phyloP scores from a whole-genome alignment of 1,140 invertebrate genomes.

The Drosophila baimaii region DNA sequence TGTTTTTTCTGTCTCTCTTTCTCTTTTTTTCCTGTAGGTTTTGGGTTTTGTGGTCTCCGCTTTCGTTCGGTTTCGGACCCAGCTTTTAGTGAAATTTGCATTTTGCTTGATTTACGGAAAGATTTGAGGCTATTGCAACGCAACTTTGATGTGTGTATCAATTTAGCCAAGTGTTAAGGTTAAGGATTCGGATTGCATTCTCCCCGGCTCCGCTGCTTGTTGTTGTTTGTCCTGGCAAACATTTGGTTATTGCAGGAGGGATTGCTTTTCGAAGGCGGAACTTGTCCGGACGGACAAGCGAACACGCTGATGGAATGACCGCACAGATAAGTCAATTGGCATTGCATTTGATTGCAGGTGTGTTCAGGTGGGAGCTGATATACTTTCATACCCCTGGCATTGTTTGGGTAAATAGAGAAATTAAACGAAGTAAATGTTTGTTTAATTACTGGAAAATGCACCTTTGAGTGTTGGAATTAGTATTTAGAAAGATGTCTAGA shows the following conservation, averaged over 20 bases:
- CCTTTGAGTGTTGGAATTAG: background rate
- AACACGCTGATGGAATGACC: slow-evolving; percentile 60
- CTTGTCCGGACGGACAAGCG: slow-evolving; percentile 27
- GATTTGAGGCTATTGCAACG: slow-evolving; percentile 81
- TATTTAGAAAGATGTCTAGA: background rate
- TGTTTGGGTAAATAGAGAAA: background rate
- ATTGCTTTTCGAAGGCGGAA: slow-evolving; percentile 21
- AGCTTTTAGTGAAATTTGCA: slow-evolving; percentile 75
- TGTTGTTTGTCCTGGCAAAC: slow-evolving; percentile 72
- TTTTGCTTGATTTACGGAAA: slow-evolving; percentile 81
- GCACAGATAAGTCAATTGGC: slow-evolving; percentile 77
- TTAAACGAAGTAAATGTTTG: background rate
- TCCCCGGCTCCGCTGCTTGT: slow-evolving; percentile 46
- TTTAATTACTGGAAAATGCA: background rate
- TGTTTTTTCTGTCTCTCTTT: background rate
- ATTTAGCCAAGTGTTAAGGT: slow-evolving; percentile 69
- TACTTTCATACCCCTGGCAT: background rate
- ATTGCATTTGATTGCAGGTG: slow-evolving; percentile 67
- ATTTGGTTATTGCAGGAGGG: slow-evolving; percentile 67
- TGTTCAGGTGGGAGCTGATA: slow-evolving; percentile 5
- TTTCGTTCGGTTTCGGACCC: slow-evolving; percentile 33
- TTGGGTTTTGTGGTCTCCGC: slow-evolving; percentile 57
- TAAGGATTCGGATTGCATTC: slow-evolving; percentile 57
- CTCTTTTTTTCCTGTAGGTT: slow-evolving; percentile 18
- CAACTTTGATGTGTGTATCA: slow-evolving; percentile 81